Percentiles rank a stretch among this genome's conserved stretches.
These are phyloP conservation scores for Zhengitettix transpicula DNA, from an alignment of 2,888 invertebrate species.

Conservation along the genomic window DNA sequence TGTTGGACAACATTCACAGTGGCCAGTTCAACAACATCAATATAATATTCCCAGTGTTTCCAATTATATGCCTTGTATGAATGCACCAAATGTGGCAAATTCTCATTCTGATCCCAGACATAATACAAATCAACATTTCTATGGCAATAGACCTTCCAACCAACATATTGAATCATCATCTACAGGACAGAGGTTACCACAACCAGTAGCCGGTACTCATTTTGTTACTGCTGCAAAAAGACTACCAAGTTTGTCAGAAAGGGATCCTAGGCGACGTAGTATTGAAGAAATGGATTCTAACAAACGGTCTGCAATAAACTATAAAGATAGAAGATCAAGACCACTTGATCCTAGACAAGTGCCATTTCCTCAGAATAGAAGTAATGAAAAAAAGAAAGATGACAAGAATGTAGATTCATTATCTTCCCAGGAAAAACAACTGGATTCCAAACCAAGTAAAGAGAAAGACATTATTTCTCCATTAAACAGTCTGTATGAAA, in stretches of 20 bases:
- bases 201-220: no score
- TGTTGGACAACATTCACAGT: background rate
- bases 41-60: background rate
- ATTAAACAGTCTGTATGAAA: slow-evolving; percentile 30
- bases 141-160: no score
- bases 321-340: slow-evolving; percentile 5
- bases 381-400: slow-evolving; percentile 14
- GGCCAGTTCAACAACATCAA: background rate
- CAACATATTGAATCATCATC: no score
- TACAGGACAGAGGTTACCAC: no score
- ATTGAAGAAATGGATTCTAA: slow-evolving; percentile 11
- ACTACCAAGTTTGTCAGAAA: slow-evolving; percentile 9
- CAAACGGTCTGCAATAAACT: background rate
- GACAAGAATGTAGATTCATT: slow-evolving; percentile 21
- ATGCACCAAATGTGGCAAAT: no score
- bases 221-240: background rate
- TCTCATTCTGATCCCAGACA: no score
- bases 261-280: slow-evolving; percentile 17
- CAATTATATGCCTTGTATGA: no score
- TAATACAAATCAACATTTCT: no score
- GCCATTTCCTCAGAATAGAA: background rate
- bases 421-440: background rate
- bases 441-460: background rate
- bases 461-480: slow-evolving; percentile 21
- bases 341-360: slow-evolving; percentile 9